These are phyloP conservation scores for Microctenopoma stevenorrisi DNA, from an alignment of 2,797 vertebrate genomes.

Conservation along the genomic window DNA sequence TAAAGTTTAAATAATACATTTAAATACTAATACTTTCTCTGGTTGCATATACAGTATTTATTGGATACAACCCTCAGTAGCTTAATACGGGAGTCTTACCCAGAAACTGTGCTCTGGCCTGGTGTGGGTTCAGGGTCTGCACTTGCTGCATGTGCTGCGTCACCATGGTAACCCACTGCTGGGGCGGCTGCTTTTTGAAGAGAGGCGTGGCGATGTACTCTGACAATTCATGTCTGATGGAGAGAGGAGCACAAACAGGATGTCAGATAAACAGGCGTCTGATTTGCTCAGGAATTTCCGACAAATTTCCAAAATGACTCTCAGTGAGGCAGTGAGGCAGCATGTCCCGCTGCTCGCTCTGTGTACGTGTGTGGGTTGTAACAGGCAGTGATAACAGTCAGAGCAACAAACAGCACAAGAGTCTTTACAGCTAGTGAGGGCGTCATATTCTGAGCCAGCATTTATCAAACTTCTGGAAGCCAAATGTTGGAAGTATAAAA, in stretches of 20 bases:
- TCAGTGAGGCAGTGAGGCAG: slow-evolving; percentile 37
- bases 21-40: too few species aligned
- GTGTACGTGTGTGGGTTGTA: slow-evolving; percentile 21
- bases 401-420: slow-evolving; percentile 16
- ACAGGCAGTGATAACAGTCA: slow-evolving; percentile 20
- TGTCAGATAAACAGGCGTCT: slow-evolving; percentile 51
- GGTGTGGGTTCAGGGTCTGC: slow-evolving; percentile 91
- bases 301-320: slow-evolving; percentile 35
- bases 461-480: slow-evolving; percentile 3
- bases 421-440: slow-evolving; percentile 19
- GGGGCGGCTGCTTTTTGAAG: slow-evolving; percentile 85
- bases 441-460: neutral
- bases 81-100: slow-evolving; percentile 75
- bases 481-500: neutral
- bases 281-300: slow-evolving; percentile 40
- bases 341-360: slow-evolving; percentile 23
- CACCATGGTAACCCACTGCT: slow-evolving; percentile 91
- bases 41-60: too few species aligned
- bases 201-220: slow-evolving; percentile 91
- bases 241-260: slow-evolving; percentile 27
- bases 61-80: too few species aligned
- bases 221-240: slow-evolving; percentile 89
- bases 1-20: too few species aligned
- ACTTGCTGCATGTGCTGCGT: slow-evolving; percentile 91
- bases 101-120: slow-evolving; percentile 94